Evolutionary conservation across 1,140 invertebrate genomes (phyloP), one percentile per base, ranked within the genome.

Genomic region (Drosophila willistoni): DNA sequence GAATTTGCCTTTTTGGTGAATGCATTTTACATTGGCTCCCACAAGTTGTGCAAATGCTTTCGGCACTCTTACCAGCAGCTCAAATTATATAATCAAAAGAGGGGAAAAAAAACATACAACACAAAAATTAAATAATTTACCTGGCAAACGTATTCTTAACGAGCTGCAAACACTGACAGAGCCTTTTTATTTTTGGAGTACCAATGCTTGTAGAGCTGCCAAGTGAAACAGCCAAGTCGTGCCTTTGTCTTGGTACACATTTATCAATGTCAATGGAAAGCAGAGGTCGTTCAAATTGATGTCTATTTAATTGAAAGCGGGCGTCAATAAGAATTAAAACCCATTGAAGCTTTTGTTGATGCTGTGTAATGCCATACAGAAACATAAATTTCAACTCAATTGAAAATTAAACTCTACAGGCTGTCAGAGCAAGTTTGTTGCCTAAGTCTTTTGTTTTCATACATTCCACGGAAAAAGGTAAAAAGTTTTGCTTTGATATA

Each of bases 11-110:
- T 59, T 59, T 59, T 29, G 55, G 79, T 81, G 74, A 73, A 86
- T 86, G 83, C 82, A 87, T 89, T 83, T 87, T 79, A 68, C 80
- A 87, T 73, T 73, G 79, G 81, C 83, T 86, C 83, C 83, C 84
- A 86, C 83, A 86, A 73, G 85, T 79, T 86, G 79, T 89, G 84
- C 84, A 87, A 87, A 83, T 73, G 83, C 83, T 89, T 86, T 89
- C 79, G 83, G 83, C 83, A 86, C 83, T 86, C 79, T 86, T 86
- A 86, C 81, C 68, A 47, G 64, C 44, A n/a, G 3, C 17, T 41
- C 41, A n/a, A 71, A 67, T 86, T 86, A 86, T 81, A 86, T 86
- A 86, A 86, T 89, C 67, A 29, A 60, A 7, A 66, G 33, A 55
- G 78, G 59, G 47, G 19, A 2, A 2, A 22, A 85, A 39, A 47